These are phyloP conservation scores for Drosophila simulans DNA, from an alignment of 1,140 invertebrate species.

Conservation along the genomic window DNA sequence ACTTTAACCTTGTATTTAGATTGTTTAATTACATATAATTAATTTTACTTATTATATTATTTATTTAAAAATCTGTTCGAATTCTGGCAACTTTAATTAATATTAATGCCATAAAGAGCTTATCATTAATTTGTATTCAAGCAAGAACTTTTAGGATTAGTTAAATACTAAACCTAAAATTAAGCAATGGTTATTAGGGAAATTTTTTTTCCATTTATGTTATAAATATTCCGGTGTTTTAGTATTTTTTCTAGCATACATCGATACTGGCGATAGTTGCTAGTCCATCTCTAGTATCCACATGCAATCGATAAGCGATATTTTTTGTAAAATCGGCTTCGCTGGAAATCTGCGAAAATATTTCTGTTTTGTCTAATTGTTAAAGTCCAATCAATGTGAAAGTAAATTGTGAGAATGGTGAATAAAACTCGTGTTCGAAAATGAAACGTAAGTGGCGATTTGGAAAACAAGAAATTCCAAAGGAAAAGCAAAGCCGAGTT, in stretches of 20 bases:
- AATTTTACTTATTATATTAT: neutral
- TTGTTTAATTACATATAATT: too few species aligned
- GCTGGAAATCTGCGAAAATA: neutral
- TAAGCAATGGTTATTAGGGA: too few species aligned
- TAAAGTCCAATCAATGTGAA: conserved; percentile 31
- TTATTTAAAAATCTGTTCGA: neutral
- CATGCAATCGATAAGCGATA: conserved; percentile 8
- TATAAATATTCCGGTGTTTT: too few species aligned
- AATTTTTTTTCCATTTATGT: too few species aligned
- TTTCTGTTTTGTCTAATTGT: conserved; percentile 11
- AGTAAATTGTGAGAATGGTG: conserved; percentile 27
- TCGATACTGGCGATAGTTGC: too few species aligned
- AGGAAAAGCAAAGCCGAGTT: conserved; percentile 38
- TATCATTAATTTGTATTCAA: neutral
- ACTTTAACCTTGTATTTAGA: conserved; percentile 14
- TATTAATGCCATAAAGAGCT: neutral
- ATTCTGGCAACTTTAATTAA: neutral
- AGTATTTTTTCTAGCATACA: too few species aligned
- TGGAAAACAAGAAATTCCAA: neutral
- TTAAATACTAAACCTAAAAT: too few species aligned
- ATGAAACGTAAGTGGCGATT: conserved; percentile 40
- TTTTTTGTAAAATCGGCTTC: conserved; percentile 17
- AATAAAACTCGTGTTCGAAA: conserved; percentile 32
- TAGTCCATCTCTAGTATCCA: neutral
- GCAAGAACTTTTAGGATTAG: too few species aligned